phyloP scores from a whole-genome alignment of 2,113 vertebrate genomes.

The Eclectus roratus region DNA sequence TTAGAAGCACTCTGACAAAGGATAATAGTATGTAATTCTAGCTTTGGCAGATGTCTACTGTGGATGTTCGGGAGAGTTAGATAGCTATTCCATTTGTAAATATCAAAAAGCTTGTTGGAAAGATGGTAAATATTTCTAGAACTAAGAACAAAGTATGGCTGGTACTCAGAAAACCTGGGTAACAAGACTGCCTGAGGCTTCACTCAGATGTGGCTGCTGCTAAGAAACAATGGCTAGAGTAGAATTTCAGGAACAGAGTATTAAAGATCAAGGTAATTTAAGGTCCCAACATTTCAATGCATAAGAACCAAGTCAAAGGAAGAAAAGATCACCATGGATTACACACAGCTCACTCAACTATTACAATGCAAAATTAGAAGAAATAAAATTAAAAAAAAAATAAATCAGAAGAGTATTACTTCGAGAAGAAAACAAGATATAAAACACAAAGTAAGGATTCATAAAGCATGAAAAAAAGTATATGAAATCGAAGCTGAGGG shows the following conservation, averaged over 20 bases:
- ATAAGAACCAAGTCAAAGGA: neutral
- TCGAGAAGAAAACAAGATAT: neutral
- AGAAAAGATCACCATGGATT: neutral
- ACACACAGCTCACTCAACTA: neutral
- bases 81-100: neutral
- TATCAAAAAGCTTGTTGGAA: neutral
- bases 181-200: neutral
- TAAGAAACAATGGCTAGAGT: neutral
- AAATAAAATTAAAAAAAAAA: neutral
- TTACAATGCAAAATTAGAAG: neutral
- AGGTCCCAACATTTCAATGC: neutral
- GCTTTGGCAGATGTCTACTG: neutral
- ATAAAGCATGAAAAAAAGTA: neutral
- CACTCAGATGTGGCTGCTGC: neutral
- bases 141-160: neutral
- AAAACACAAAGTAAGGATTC: neutral
- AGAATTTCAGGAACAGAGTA: neutral
- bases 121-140: constrained; percentile 15
- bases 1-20: neutral
- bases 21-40: neutral
- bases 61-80: neutral
- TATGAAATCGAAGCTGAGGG: neutral
- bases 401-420: neutral
- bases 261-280: neutral
- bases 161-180: neutral